These are phyloP conservation scores for Nomada ruficornis DNA, from an alignment of 2,888 invertebrate species.

Conservation along the genomic window DNA sequence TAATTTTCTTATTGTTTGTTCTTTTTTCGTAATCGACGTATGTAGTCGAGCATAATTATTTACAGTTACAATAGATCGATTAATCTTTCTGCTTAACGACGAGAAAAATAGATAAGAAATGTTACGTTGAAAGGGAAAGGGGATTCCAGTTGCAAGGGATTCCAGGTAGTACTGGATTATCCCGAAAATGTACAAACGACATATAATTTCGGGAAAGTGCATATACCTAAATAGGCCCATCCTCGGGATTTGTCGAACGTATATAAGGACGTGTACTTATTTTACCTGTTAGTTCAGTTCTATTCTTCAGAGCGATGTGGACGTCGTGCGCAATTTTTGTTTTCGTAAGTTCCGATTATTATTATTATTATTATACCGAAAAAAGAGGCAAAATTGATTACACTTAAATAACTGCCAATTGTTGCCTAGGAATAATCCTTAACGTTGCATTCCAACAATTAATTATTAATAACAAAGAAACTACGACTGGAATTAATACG, in stretches of 20 bases:
- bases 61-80: too few relatives aligned
- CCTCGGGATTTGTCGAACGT: neutral
- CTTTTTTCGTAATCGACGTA: neutral
- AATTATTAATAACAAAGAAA: too few relatives aligned
- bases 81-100: neutral
- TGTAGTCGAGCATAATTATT: too few relatives aligned
- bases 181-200: neutral
- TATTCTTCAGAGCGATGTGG: constrained; percentile 4
- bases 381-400: too few relatives aligned
- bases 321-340: neutral
- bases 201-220: constrained; percentile 28
- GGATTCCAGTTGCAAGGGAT: constrained; percentile 6
- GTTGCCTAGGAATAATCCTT: too few relatives aligned
- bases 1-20: neutral
- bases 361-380: too few relatives aligned
- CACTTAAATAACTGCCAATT: too few relatives aligned
- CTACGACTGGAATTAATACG: too few relatives aligned
- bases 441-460: too few relatives aligned
- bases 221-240: neutral
- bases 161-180: neutral
- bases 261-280: constrained; percentile 23
- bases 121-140: constrained; percentile 24
- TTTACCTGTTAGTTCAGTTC: neutral
- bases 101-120: neutral
- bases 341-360: constrained; percentile 15